Conservation (phyloP, 2,888 invertebrate species). For the Loripinus fragilis region DNA sequence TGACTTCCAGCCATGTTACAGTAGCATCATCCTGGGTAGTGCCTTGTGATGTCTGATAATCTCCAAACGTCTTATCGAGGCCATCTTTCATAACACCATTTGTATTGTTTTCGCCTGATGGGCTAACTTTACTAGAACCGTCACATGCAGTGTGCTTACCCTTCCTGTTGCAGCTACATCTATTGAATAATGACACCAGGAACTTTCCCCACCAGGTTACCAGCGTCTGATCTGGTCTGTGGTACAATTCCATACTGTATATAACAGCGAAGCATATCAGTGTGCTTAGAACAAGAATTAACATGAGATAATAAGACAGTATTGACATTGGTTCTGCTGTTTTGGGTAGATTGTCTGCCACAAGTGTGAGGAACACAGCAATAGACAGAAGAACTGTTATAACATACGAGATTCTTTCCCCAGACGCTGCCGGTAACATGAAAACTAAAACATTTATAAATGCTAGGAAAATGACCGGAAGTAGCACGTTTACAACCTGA, state of each 20-base stretch:
- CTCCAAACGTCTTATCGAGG: neutral
- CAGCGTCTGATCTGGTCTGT: neutral
- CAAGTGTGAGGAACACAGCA: neutral
- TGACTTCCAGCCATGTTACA: neutral
- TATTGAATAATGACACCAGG: neutral
- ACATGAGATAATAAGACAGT: neutral
- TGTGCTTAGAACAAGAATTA: neutral
- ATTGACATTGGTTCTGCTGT: neutral
- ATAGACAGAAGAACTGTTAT: slow-evolving; percentile 3
- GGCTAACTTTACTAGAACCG: neutral
- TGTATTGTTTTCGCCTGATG: neutral
- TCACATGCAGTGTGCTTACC: neutral
- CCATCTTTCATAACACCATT: neutral
- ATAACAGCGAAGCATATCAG: neutral
- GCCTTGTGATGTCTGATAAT: neutral
- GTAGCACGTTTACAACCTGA: slow-evolving; percentile 1
- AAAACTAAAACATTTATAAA: neutral
- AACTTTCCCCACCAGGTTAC: neutral
- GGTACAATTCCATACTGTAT: neutral
- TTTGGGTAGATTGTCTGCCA: neutral
- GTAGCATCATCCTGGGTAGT: neutral
- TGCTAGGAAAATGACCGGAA: neutral
- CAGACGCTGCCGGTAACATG: neutral
- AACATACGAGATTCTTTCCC: neutral
- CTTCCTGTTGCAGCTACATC: neutral